A percentile compares a stretch with the other conserved stretches of the same genome.
Evolutionary conservation across 2,113 vertebrate species (phyloP).

Genomic region (Aspidoscelis tigris): DNA sequence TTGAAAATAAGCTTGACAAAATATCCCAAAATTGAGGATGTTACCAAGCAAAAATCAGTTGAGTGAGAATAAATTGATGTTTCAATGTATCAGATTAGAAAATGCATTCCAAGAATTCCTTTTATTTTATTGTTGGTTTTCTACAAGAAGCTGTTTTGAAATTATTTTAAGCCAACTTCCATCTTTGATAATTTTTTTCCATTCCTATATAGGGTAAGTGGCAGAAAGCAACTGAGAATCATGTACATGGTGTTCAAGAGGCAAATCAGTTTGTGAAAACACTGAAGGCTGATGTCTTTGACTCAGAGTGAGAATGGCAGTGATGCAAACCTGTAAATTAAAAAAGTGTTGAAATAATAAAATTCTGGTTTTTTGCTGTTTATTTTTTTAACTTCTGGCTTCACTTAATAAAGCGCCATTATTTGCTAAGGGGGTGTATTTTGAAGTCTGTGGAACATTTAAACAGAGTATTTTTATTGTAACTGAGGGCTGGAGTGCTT

Average conservation of each 20-base stretch:
- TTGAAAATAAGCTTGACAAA: slow-evolving; percentile 9
- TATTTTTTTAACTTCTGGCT: slow-evolving; percentile 27
- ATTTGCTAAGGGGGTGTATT: not conserved
- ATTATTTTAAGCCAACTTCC: slow-evolving; percentile 49
- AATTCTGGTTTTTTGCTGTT: slow-evolving; percentile 30
- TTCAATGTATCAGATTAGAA: not conserved
- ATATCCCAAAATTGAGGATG: not conserved
- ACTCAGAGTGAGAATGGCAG: slow-evolving; percentile 17
- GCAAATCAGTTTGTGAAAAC: slow-evolving; percentile 60
- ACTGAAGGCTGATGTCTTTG: slow-evolving; percentile 42
- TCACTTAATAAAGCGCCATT: not conserved
- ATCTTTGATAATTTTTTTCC: slow-evolving; percentile 67
- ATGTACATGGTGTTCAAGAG: slow-evolving; percentile 62
- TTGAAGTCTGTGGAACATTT: not conserved
- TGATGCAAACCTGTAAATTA: slow-evolving; percentile 31
- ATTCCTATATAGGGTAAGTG: slow-evolving; percentile 78
- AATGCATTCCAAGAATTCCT: slow-evolving; percentile 44
- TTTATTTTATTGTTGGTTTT: slow-evolving; percentile 34
- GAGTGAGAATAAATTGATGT: slow-evolving; percentile 17
- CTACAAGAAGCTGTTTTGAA: slow-evolving; percentile 29
- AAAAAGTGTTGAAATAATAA: slow-evolving; percentile 20
- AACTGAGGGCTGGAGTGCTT: not conserved
- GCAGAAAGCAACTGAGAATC: slow-evolving; percentile 72
- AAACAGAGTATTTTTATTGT: not conserved
- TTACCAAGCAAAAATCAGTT: not conserved